phyloP scores from a whole-genome alignment of 2,888 invertebrate species.

The Idaea straminata region DNA sequence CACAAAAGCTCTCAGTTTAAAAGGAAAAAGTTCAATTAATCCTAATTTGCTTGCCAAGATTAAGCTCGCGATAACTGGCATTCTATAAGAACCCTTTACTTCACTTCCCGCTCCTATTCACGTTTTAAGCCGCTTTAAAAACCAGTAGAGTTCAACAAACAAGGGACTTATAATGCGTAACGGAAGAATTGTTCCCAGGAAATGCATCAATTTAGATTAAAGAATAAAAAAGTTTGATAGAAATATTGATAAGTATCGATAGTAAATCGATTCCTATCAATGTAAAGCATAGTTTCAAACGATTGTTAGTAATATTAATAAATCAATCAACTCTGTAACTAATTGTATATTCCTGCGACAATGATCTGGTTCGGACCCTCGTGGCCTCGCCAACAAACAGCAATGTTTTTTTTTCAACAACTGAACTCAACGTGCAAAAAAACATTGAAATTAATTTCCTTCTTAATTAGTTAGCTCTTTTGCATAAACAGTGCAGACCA shows the following conservation, averaged over 20 bases:
- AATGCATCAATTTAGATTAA: slow-evolving; percentile 54
- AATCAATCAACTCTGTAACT: slow-evolving; percentile 53
- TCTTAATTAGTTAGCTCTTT: slow-evolving; percentile 71
- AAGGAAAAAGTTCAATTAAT: slow-evolving; percentile 78
- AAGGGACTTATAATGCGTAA: slow-evolving; percentile 73
- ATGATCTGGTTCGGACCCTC: slow-evolving; percentile 41
- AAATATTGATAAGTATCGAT: slow-evolving; percentile 40
- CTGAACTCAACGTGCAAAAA: slow-evolving; percentile 56
- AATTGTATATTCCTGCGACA: slow-evolving; percentile 58
- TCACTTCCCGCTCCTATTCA: slow-evolving; percentile 63
- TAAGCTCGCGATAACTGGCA: slow-evolving; percentile 71
- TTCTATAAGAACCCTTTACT: slow-evolving; percentile 74
- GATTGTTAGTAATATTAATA: slow-evolving; percentile 35
- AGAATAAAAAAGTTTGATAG: slow-evolving; percentile 36
- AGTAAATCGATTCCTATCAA: slow-evolving; percentile 26
- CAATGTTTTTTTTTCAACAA: slow-evolving; percentile 47
- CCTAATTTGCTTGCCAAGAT: slow-evolving; percentile 77
- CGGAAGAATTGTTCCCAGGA: slow-evolving; percentile 63
- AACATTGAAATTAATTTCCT: slow-evolving; percentile 71
- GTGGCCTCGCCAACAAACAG: slow-evolving; percentile 42
- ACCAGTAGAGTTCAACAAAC: slow-evolving; percentile 69
- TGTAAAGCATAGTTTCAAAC: slow-evolving; percentile 14
- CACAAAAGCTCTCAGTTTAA: slow-evolving; percentile 66
- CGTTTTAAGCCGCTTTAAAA: slow-evolving; percentile 73
- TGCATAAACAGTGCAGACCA: slow-evolving; percentile 67